Conservation (phyloP, 1,140 invertebrate genomes). For the Brachionus koreanus region DNA sequence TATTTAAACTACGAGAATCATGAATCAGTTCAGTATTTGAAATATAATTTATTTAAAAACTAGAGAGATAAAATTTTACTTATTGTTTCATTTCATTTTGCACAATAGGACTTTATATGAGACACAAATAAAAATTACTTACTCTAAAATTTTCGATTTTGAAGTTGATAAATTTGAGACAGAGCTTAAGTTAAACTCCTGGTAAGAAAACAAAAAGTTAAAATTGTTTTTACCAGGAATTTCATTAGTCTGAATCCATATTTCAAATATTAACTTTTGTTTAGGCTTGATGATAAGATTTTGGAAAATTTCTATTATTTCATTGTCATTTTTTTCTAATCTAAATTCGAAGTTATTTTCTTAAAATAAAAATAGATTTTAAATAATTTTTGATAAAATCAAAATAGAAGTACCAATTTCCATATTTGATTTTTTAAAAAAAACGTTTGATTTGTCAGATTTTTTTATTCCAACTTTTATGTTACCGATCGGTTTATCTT, state of each 20-base stretch:
- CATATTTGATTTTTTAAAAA: not conserved
- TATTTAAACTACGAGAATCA: too few species aligned
- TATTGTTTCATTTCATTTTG: too few species aligned
- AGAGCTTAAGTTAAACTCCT: not conserved
- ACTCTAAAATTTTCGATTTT: not conserved
- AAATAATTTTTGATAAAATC: not conserved
- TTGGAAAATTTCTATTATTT: not conserved
- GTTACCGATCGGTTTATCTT: not conserved
- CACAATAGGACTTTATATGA: too few species aligned
- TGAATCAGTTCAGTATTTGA: too few species aligned
- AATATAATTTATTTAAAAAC: too few species aligned
- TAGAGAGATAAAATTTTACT: too few species aligned
- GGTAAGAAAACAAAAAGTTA: not conserved
- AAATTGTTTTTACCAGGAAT: not conserved
- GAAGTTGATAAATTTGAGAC: not conserved
- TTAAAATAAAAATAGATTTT: not conserved
- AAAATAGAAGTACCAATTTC: not conserved
- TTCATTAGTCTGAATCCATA: not conserved
- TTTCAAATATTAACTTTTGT: not conserved
- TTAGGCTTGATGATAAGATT: not conserved
- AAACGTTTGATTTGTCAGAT: not conserved
- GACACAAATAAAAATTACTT: not conserved
- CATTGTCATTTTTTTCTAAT: not conserved
- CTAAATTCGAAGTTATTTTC: not conserved
- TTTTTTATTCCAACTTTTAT: not conserved